Conservation (phyloP, 2,113 vertebrate genomes). For the Pedetes capensis region DNA sequence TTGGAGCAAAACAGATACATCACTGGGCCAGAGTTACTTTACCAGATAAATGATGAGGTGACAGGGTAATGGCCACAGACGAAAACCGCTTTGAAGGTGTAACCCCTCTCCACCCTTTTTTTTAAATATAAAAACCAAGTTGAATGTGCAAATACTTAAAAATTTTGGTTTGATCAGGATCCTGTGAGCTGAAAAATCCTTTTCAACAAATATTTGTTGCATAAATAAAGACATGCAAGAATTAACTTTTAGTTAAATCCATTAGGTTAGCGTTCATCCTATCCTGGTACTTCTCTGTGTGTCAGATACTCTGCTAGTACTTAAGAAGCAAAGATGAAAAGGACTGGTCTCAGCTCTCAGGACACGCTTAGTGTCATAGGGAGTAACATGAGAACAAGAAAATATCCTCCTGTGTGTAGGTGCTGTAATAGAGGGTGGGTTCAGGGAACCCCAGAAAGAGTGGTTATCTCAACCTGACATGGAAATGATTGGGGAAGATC, state of each 20-base stretch:
- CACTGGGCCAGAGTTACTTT: neutral
- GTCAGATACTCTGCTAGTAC: neutral
- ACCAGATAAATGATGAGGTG: conserved; percentile 18
- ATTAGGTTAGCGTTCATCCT: neutral
- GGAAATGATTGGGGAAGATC: neutral
- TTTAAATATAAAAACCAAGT: neutral
- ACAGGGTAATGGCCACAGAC: neutral
- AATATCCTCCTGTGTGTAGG: too few species aligned
- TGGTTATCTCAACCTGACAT: neutral
- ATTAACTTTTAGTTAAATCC: conserved; percentile 23
- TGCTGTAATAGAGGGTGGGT: neutral
- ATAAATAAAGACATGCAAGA: neutral
- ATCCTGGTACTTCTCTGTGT: neutral
- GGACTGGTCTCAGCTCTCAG: neutral
- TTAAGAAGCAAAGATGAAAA: neutral
- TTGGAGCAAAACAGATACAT: conserved; percentile 32
- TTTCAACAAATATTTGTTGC: neutral
- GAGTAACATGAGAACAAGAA: neutral
- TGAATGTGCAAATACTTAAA: neutral
- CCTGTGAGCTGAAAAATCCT: neutral
- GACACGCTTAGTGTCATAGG: neutral
- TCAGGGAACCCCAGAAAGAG: neutral
- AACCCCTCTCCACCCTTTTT: too few species aligned
- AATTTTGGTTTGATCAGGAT: neutral
- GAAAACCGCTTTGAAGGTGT: neutral